These are phyloP conservation scores for Rallus limicola DNA, from an alignment of 2,113 vertebrate species.

Conservation along the genomic window DNA sequence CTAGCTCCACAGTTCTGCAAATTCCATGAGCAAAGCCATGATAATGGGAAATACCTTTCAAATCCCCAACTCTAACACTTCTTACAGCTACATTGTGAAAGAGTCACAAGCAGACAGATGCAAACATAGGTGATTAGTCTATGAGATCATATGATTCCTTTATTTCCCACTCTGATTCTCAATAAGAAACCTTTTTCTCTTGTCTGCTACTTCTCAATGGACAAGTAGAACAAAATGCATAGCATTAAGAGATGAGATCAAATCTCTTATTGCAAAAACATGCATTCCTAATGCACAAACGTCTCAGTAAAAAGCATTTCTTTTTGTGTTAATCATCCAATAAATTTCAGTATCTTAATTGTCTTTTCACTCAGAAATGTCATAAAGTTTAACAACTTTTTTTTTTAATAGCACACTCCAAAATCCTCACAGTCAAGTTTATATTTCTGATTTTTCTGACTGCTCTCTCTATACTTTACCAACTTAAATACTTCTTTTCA, in stretches of 20 bases:
- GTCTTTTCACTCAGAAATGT: not conserved
- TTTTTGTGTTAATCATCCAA: not conserved
- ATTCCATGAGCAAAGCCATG: not conserved
- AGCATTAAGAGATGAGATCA: not conserved
- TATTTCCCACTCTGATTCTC: not conserved
- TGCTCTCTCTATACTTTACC: not conserved
- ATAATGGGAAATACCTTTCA: not conserved
- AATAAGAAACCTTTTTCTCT: not conserved
- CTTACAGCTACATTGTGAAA: not conserved
- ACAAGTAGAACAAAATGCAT: not conserved
- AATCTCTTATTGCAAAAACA: not conserved
- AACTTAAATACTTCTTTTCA: not conserved
- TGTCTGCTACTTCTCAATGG: not conserved
- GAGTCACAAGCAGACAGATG: not conserved
- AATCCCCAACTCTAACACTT: not conserved
- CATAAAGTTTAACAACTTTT: not conserved
- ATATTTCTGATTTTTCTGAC: not conserved
- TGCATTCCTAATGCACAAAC: not conserved
- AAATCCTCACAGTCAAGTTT: not conserved
- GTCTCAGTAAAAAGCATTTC: not conserved
- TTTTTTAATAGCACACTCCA: not conserved
- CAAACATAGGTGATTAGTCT: not conserved
- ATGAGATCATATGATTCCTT: not conserved
- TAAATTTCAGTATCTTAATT: not conserved
- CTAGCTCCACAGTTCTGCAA: not conserved